Percentiles rank a stretch among this genome's conserved stretches.
phyloP scores from a whole-genome alignment of 2,888 invertebrate species.

The Sarcophaga caerulescens region DNA sequence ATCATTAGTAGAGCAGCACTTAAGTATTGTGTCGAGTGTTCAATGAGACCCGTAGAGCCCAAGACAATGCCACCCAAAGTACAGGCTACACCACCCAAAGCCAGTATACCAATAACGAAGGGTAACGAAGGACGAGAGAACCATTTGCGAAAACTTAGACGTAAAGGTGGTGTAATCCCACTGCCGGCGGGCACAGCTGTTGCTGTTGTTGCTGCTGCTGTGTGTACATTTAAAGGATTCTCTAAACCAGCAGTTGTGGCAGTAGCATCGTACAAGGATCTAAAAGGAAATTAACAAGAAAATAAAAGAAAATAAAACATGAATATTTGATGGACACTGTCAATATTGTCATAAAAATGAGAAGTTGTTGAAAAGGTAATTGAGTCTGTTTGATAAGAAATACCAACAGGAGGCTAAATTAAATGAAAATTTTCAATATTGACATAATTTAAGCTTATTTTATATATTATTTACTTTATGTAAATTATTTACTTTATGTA shows the following conservation, averaged over 20 bases:
- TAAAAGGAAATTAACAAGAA: slow-evolving; percentile 43
- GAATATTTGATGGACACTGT: neutral
- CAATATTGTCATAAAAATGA: slow-evolving; percentile 8
- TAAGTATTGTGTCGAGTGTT: slow-evolving; percentile 80
- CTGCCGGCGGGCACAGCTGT: slow-evolving; percentile 35
- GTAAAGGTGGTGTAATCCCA: slow-evolving; percentile 67
- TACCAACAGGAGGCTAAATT: neutral
- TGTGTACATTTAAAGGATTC: slow-evolving; percentile 51
- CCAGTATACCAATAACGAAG: slow-evolving; percentile 79
- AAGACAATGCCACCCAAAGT: slow-evolving; percentile 80
- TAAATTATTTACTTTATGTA: too few relatives aligned
- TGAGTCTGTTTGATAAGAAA: slow-evolving; percentile 1
- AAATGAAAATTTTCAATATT: neutral
- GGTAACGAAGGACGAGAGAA: slow-evolving; percentile 79
- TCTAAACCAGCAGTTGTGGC: slow-evolving; percentile 58
- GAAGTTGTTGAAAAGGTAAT: neutral
- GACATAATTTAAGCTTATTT: neutral
- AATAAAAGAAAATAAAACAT: slow-evolving; percentile 29
- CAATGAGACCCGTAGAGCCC: slow-evolving; percentile 79
- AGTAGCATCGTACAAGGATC: slow-evolving; percentile 62
- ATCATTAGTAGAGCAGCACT: slow-evolving; percentile 80
- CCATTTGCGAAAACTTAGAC: slow-evolving; percentile 77
- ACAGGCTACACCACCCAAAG: slow-evolving; percentile 80
- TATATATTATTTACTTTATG: too few relatives aligned
- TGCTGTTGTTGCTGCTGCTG: neutral